Evolutionary conservation across 2,888 invertebrate genomes (phyloP).

Genomic region (Keiferia lycopersicella): DNA sequence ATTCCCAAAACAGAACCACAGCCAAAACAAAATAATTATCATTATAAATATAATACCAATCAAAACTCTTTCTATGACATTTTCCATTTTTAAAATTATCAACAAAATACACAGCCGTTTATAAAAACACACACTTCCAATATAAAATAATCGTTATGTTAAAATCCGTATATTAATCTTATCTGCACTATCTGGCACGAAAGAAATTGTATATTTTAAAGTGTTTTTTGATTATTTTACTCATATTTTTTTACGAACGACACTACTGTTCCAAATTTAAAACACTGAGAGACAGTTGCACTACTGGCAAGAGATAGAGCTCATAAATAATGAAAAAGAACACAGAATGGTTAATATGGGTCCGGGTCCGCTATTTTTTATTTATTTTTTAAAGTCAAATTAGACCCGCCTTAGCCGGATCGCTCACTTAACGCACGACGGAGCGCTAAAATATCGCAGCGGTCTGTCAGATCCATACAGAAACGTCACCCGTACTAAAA

Average conservation of each 20-base stretch:
- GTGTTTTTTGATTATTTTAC: constrained; percentile 11
- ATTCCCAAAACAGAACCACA: constrained; percentile 72
- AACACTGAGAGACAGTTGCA: too few relatives aligned
- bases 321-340: too few relatives aligned
- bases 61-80: constrained; percentile 48
- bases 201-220: background rate
- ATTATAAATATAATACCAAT: constrained; percentile 53
- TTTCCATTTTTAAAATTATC: constrained; percentile 49
- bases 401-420: too few relatives aligned
- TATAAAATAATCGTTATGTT: constrained; percentile 17
- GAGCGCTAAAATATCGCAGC: too few relatives aligned
- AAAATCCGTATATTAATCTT: constrained; percentile 19
- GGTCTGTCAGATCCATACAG: too few relatives aligned
- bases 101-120: background rate
- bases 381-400: too few relatives aligned
- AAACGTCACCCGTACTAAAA: too few relatives aligned
- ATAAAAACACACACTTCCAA: constrained; percentile 10
- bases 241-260: background rate
- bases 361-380: too few relatives aligned
- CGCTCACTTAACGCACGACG: too few relatives aligned
- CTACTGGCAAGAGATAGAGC: too few relatives aligned
- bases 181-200: constrained; percentile 27
- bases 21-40: constrained; percentile 65
- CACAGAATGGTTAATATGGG: too few relatives aligned
- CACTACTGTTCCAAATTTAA: too few relatives aligned